These are phyloP conservation scores for Athetis lepigone DNA, from an alignment of 2,888 invertebrate genomes.

Conservation along the genomic window DNA sequence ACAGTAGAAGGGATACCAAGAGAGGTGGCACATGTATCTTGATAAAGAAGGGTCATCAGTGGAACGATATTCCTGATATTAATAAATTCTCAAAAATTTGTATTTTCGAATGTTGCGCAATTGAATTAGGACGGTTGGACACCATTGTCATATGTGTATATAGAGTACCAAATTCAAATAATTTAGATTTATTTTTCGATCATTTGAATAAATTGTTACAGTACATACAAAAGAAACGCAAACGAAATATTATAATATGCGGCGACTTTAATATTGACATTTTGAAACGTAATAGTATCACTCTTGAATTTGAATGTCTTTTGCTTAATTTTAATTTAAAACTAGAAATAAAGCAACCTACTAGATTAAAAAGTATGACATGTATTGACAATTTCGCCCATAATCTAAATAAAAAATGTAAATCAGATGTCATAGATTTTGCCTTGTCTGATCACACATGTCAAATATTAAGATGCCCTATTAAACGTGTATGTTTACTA, in stretches of 20 bases:
- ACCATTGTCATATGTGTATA: slow-evolving; percentile 6
- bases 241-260: not conserved
- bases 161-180: not conserved
- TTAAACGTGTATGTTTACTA: not conserved
- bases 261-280: slow-evolving; percentile 2
- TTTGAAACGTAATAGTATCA: slow-evolving; percentile 2
- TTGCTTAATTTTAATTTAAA: slow-evolving; percentile 15
- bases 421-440: slow-evolving; percentile 11
- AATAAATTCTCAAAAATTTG: not conserved
- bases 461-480: slow-evolving; percentile 14
- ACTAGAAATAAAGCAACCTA: slow-evolving; percentile 3
- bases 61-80: slow-evolving; percentile 1
- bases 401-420: slow-evolving; percentile 9
- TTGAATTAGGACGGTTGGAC: not conserved
- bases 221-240: not conserved
- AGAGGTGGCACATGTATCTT: slow-evolving; percentile 12
- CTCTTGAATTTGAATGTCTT: slow-evolving; percentile 8
- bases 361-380: slow-evolving; percentile 7
- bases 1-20: not conserved
- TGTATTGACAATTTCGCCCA: slow-evolving; percentile 18
- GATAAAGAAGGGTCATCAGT: not conserved
- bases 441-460: slow-evolving; percentile 13
- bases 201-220: slow-evolving; percentile 3
- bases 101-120: slow-evolving; percentile 12
- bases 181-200: slow-evolving; percentile 2